These are phyloP conservation scores for Agonopterix arenella DNA, from an alignment of 2,888 invertebrate genomes.

Conservation along the genomic window DNA sequence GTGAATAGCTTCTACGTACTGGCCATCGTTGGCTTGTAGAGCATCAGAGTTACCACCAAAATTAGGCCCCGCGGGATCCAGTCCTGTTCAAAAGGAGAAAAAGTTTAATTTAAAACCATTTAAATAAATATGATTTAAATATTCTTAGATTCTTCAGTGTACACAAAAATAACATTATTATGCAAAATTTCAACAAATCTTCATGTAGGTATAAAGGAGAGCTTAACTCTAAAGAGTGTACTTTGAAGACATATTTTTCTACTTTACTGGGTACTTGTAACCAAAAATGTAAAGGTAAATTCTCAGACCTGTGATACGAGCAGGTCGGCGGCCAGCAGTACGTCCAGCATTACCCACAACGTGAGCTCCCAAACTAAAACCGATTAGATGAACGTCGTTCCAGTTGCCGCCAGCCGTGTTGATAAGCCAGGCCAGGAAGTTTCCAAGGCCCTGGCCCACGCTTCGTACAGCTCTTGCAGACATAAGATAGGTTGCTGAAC, in stretches of 20 bases:
- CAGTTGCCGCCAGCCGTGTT: constrained; percentile 32
- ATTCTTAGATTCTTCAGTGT: too few relatives aligned
- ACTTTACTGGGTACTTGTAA: background rate
- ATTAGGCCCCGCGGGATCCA: constrained; percentile 53
- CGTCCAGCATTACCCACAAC: constrained; percentile 41
- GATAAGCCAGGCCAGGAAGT: constrained; percentile 56
- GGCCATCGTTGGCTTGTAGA: constrained; percentile 33
- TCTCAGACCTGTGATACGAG: constrained; percentile 30
- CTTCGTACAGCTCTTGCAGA: constrained; percentile 45
- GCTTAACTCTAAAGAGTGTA: too few relatives aligned
- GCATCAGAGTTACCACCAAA: constrained; percentile 41
- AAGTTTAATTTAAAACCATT: background rate
- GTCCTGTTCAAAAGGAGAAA: constrained; percentile 19
- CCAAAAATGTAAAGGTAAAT: background rate
- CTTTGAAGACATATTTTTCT: too few relatives aligned
- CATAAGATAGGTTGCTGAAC: constrained; percentile 25
- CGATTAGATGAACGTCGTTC: constrained; percentile 40
- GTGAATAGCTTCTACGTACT: constrained; percentile 55
- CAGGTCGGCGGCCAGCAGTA: constrained; percentile 18
- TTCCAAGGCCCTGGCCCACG: constrained; percentile 49
- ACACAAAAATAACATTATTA: too few relatives aligned
- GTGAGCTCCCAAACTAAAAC: constrained; percentile 52
- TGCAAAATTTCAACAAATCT: too few relatives aligned
- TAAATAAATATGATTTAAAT: too few relatives aligned
- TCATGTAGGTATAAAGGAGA: too few relatives aligned